Evolutionary conservation across 2,888 invertebrate genomes (phyloP).

Genomic region (Yponomeuta malinellus): DNA sequence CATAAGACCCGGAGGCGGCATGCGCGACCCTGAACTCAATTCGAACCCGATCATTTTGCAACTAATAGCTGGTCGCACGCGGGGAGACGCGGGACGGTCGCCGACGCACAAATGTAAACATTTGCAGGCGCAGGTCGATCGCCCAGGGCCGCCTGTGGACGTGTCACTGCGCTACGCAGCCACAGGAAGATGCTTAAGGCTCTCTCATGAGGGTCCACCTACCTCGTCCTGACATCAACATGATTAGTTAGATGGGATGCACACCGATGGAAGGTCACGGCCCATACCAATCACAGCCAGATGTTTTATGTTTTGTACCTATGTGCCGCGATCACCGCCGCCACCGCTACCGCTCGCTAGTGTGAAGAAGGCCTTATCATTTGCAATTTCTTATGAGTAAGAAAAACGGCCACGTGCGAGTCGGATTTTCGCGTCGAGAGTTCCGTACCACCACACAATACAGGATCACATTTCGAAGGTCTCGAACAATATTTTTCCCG

Average conservation of each 20-base stretch:
- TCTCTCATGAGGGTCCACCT: neutral
- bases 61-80: constrained; percentile 52
- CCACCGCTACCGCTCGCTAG: too few species aligned
- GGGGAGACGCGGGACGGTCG: constrained; percentile 32
- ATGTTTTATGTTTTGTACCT: too few species aligned
- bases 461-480: too few species aligned
- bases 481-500: too few species aligned
- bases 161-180: constrained; percentile 32
- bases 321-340: too few species aligned
- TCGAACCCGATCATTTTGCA: constrained; percentile 67
- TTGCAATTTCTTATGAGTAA: too few species aligned
- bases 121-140: constrained; percentile 65
- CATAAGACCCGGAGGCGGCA: constrained; percentile 71
- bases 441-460: too few species aligned
- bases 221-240: neutral
- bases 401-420: too few species aligned
- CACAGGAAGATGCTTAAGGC: neutral
- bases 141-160: constrained; percentile 61
- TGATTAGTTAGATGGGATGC: neutral
- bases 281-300: too few species aligned
- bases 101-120: constrained; percentile 69
- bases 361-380: too few species aligned
- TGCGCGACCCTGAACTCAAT: constrained; percentile 71
- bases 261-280: neutral
- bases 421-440: too few species aligned